Conservation (phyloP, 2,888 invertebrate species). For the Drosophila algonquin region DNA sequence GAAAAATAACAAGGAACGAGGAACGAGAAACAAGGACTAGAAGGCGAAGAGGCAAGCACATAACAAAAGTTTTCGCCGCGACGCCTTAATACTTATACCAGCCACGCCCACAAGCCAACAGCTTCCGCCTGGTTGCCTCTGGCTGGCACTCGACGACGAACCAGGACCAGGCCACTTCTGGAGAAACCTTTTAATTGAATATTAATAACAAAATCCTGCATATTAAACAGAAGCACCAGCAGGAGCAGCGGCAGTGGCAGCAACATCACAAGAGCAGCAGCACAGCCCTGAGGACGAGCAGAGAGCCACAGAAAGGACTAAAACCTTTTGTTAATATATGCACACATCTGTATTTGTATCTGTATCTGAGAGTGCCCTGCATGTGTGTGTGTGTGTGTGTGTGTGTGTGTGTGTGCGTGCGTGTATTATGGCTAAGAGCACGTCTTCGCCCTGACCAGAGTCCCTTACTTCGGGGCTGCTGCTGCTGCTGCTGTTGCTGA, state of each 20-base stretch:
- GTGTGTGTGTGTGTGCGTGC: constrained; percentile 10
- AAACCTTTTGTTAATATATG: constrained; percentile 57
- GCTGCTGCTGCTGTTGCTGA: constrained; percentile 20
- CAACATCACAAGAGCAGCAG: constrained; percentile 5
- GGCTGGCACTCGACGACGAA: not conserved
- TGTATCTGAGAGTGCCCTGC: not conserved
- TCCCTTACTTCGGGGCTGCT: constrained; percentile 13
- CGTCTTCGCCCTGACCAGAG: constrained; percentile 34
- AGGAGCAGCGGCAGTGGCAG: constrained; percentile 35
- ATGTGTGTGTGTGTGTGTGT: not conserved
- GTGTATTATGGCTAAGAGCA: constrained; percentile 26
- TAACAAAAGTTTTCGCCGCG: constrained; percentile 37
- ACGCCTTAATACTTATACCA: constrained; percentile 37
- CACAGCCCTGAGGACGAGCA: constrained; percentile 6
- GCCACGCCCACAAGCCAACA: constrained; percentile 20
- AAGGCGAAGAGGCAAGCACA: not conserved
- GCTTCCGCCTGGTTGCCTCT: not conserved
- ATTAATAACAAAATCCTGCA: constrained; percentile 78
- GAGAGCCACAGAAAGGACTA: constrained; percentile 25
- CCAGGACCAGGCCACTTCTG: constrained; percentile 10
- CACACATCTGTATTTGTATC: constrained; percentile 32
- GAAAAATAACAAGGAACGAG: not conserved
- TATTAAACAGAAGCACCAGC: constrained; percentile 52
- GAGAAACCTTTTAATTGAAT: constrained; percentile 70
- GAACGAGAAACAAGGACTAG: constrained; percentile 12